Evolutionary conservation across 1,140 invertebrate species (phyloP), one percentile per base, ranked within the genome.

Genomic region (Drosophila lacteicornis): DNA sequence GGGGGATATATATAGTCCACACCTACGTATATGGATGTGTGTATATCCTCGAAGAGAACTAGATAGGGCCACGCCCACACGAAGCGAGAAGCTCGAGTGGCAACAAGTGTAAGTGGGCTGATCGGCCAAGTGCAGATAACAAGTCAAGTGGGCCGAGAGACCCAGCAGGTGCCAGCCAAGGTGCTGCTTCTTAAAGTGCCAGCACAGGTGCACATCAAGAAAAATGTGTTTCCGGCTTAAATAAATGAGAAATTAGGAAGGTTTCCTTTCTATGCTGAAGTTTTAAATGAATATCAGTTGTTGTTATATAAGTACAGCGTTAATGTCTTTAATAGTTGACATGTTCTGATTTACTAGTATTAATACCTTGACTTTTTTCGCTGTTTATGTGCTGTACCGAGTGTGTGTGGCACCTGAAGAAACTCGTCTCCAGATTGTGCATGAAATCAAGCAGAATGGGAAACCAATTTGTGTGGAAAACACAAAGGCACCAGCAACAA

Each of bases 371-470:
- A 19, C 40, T 45, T 68, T 27, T 68, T 38, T 3, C 6, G 9
- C 47, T 45, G 46, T 38, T 57, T 25, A 13, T 30, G 12, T n/a
- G n/a, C 50, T 19, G 17, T n/a, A 47, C 57, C 33, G 45, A 9
- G 51, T 58, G 47, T 71, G 45, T 43, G 66, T 80, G 68, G 65
- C 80, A 88, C 73, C 84, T 88, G 73, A 19, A 66, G 65, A 59
- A 88, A 56, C 67, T 70, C 84, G 73, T 84, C 77, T 84, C 56
- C 73, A 88, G 84, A 75, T 88, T 84, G 84, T 80, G 84, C 80
- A 88, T 79, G 84, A 88, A 87, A 88, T 87, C 84, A 87, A 84
- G 80, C 84, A 87, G 84, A 87, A 88, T 83, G 84, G 78, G 84
- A 88, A 87, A 88, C 73, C 84, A 87, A 87, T 87, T 87, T 87